Conservation (phyloP, 2,888 invertebrate genomes). For the Ormyrus thymus region DNA sequence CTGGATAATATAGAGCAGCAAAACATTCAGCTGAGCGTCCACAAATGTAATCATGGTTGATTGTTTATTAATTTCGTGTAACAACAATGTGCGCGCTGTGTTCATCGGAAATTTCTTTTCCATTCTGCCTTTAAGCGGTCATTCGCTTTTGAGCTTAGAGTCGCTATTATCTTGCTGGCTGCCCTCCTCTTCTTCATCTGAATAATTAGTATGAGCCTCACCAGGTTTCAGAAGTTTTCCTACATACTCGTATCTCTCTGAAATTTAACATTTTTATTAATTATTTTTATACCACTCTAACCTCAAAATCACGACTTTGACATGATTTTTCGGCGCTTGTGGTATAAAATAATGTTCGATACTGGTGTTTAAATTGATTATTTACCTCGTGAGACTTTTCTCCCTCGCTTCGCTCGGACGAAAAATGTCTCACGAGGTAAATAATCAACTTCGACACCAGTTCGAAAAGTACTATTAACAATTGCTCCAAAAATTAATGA, state of each 20-base stretch:
- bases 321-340: too few relatives aligned
- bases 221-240: conserved; percentile 93
- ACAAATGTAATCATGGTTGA: conserved; percentile 62
- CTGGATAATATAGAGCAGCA: conserved; percentile 60
- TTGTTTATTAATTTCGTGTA: conserved; percentile 62
- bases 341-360: too few relatives aligned
- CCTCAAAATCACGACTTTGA: too few relatives aligned
- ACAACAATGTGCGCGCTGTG: conserved; percentile 66
- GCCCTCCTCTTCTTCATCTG: conserved; percentile 88
- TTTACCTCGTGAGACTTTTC: too few relatives aligned
- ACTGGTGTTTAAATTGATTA: too few relatives aligned
- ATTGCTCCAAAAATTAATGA: too few relatives aligned
- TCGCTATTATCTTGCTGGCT: conserved; percentile 72
- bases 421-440: too few relatives aligned
- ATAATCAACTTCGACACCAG: too few relatives aligned
- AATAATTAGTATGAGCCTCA: conserved; percentile 92
- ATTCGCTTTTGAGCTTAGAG: conserved; percentile 73
- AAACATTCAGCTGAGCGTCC: conserved; percentile 61
- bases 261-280: conserved; percentile 64
- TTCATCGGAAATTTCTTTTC: conserved; percentile 60
- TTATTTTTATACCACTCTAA: not conserved
- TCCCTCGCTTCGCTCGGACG: too few relatives aligned
- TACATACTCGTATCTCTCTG: conserved; percentile 95
- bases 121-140: conserved; percentile 63
- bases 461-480: too few relatives aligned